Evolutionary conservation across 1,140 invertebrate species (phyloP).

Genomic region (Bombus vancouverensis): DNA sequence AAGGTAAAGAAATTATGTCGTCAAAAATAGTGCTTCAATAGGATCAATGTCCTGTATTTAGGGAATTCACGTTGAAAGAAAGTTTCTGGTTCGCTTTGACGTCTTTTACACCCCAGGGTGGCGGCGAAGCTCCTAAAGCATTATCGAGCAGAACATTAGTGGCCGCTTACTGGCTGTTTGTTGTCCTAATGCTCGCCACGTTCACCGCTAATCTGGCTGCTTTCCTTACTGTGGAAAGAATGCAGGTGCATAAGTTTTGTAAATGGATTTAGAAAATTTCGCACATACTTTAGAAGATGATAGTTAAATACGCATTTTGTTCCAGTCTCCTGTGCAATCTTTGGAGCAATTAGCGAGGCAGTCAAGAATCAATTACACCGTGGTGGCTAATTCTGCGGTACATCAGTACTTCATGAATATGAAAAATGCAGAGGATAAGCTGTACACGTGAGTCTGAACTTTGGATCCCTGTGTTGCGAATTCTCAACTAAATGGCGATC

Average conservation of each 20-base stretch:
- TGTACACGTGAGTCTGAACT: slow-evolving; percentile 87
- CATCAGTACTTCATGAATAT: slow-evolving; percentile 95
- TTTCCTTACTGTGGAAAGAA: slow-evolving; percentile 97
- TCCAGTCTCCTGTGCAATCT: slow-evolving; percentile 91
- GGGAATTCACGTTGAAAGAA: slow-evolving; percentile 93
- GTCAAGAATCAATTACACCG: slow-evolving; percentile 96
- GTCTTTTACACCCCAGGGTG: slow-evolving; percentile 95
- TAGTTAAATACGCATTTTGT: neutral
- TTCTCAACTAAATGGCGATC: too few species aligned
- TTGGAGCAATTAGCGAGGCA: slow-evolving; percentile 93
- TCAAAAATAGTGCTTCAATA: neutral
- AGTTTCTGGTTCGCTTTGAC: slow-evolving; percentile 97
- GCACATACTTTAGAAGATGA: neutral
- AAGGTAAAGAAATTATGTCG: neutral
- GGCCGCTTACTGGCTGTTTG: slow-evolving; percentile 96
- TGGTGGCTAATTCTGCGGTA: slow-evolving; percentile 89
- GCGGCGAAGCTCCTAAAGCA: slow-evolving; percentile 93
- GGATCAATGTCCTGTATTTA: slow-evolving; percentile 72
- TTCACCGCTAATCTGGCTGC: slow-evolving; percentile 99
- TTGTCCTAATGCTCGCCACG: slow-evolving; percentile 95
- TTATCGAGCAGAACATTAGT: slow-evolving; percentile 92
- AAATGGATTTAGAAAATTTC: too few species aligned
- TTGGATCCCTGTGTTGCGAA: neutral
- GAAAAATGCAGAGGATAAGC: slow-evolving; percentile 94
- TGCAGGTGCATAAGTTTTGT: slow-evolving; percentile 86